A percentile compares a stretch with the other conserved stretches of the same genome.
These are phyloP conservation scores for Lophura nycthemera DNA, from an alignment of 2,113 vertebrate species.

Conservation along the genomic window DNA sequence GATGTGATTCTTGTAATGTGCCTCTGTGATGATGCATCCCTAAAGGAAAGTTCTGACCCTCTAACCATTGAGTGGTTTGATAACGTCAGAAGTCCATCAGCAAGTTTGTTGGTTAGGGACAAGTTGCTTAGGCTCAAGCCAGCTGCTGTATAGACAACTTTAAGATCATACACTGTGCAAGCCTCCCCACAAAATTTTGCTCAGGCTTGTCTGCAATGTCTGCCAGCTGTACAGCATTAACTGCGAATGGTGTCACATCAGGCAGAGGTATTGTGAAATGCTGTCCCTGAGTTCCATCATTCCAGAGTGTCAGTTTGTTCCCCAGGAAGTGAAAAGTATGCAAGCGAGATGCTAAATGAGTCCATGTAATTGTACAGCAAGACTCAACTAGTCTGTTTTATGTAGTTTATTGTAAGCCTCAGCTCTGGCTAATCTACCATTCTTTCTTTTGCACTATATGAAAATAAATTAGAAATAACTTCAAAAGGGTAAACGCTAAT, in stretches of 20 bases:
- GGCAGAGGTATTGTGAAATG: rapidly evolving
- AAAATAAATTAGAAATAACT: slow-evolving; percentile 29
- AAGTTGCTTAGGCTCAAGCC: neutral
- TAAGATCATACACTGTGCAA: neutral
- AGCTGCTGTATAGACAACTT: neutral
- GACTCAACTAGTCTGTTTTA: neutral
- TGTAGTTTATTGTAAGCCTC: neutral
- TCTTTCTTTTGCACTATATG: neutral
- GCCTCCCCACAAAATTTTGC: neutral
- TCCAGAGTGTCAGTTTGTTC: neutral
- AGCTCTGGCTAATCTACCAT: neutral
- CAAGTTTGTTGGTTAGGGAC: neutral
- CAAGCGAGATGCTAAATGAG: neutral
- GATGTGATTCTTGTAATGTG: neutral
- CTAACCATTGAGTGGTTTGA: neutral
- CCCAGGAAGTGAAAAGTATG: neutral
- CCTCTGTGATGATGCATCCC: neutral
- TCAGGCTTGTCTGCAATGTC: neutral
- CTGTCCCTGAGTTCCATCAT: neutral
- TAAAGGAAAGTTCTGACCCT: neutral
- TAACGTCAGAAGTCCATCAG: neutral
- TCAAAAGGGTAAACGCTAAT: neutral
- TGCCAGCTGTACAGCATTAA: neutral
- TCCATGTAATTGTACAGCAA: neutral
- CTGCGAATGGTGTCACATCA: neutral